phyloP scores from a whole-genome alignment of 2,888 invertebrate species.

The Sesia bembeciformis region DNA sequence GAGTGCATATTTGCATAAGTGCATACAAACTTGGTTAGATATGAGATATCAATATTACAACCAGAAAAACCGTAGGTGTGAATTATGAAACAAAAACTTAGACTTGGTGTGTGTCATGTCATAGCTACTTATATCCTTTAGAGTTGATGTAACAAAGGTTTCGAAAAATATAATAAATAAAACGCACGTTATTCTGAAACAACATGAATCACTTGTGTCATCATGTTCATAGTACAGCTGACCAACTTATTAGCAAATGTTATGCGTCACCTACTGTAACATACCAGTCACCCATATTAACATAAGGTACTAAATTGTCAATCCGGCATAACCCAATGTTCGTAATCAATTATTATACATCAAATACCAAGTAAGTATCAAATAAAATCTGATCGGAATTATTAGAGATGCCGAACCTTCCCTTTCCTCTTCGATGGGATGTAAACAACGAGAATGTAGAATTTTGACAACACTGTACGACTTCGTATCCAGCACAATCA shows the following conservation, averaged over 20 bases:
- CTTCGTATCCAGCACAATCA: constrained; percentile 43
- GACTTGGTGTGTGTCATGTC: not conserved
- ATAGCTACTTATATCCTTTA: not conserved
- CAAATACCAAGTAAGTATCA: no score
- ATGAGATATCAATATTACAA: no score
- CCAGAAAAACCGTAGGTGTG: no score
- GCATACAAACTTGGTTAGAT: no score
- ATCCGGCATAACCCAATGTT: no score
- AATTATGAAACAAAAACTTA: no score
- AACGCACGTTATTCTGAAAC: constrained; percentile 17
- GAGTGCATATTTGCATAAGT: no score
- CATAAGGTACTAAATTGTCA: no score
- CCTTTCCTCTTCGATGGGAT: constrained; percentile 52
- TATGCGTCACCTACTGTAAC: constrained; percentile 33
- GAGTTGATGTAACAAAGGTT: not conserved
- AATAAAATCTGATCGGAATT: no score
- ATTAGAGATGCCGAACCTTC: constrained; percentile 25
- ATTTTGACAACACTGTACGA: constrained; percentile 54
- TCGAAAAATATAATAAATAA: not conserved
- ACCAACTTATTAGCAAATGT: constrained; percentile 45
- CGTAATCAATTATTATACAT: no score
- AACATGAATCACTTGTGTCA: constrained; percentile 50
- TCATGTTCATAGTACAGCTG: constrained; percentile 51
- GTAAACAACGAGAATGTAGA: constrained; percentile 48
- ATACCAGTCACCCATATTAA: no score